Conservation (phyloP, 2,888 invertebrate genomes). For the Oscheius sp. region DNA sequence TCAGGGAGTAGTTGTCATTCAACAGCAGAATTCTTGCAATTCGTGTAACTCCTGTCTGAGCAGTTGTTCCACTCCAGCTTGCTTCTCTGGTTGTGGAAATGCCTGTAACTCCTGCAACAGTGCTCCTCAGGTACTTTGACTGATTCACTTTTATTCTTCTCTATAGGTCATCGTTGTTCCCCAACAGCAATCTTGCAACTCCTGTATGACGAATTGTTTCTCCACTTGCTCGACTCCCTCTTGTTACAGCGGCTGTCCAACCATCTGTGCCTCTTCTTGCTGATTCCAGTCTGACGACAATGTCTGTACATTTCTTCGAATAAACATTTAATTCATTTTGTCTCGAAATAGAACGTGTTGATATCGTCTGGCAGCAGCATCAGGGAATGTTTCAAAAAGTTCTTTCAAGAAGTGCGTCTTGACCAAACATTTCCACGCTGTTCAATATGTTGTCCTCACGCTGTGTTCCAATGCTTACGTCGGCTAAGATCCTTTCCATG, state of each 20-base stretch:
- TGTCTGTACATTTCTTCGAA: too few relatives aligned
- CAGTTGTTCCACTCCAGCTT: slow-evolving; percentile 13
- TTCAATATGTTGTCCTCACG: too few relatives aligned
- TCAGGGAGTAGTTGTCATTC: background rate
- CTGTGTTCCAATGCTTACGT: too few relatives aligned
- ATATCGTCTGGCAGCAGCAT: too few relatives aligned
- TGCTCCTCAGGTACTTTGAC: background rate
- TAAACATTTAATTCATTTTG: too few relatives aligned
- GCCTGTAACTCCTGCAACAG: background rate
- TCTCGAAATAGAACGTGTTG: too few relatives aligned
- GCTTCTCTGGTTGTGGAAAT: slow-evolving; percentile 14
- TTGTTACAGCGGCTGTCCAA: slow-evolving; percentile 1
- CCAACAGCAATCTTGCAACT: slow-evolving; percentile 1
- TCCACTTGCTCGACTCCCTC: slow-evolving; percentile 3
- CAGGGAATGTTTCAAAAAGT: too few relatives aligned
- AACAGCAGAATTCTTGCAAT: slow-evolving; percentile 6
- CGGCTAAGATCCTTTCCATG: too few relatives aligned
- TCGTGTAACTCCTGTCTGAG: slow-evolving; percentile 5
- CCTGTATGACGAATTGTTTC: slow-evolving; percentile 15
- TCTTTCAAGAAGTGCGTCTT: too few relatives aligned
- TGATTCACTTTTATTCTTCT: too few relatives aligned
- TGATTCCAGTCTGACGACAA: too few relatives aligned
- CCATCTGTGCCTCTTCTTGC: slow-evolving; percentile 8
- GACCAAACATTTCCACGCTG: too few relatives aligned
- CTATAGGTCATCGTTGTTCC: background rate